Percentiles rank a stretch among this genome's conserved stretches.
Conservation (phyloP, 2,888 invertebrate species). For the Perdita meconis region DNA sequence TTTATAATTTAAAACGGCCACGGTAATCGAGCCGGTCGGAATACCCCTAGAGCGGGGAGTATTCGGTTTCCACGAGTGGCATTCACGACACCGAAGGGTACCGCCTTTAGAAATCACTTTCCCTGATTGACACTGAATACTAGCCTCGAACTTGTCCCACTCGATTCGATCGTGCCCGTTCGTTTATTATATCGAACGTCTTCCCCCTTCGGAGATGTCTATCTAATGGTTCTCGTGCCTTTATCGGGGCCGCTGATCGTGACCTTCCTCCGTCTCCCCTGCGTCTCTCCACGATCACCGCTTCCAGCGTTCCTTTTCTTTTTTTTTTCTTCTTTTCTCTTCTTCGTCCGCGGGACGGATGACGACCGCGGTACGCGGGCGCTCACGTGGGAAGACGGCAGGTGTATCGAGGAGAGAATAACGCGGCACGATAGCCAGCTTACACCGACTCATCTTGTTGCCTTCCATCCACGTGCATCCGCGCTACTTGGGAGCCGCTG, state of each 20-base stretch:
- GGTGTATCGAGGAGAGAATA: constrained; percentile 67
- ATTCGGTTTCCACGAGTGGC: constrained; percentile 51
- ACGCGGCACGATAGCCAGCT: constrained; percentile 47
- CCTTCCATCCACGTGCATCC: constrained; percentile 10
- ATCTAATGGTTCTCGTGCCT: constrained; percentile 59
- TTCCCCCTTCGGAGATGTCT: constrained; percentile 68
- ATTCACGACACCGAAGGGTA: constrained; percentile 36
- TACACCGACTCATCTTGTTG: constrained; percentile 51
- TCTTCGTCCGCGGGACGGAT: constrained; percentile 36
- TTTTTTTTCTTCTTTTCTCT: too few species aligned
- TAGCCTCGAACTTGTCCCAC: constrained; percentile 70
- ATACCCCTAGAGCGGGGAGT: constrained; percentile 26
- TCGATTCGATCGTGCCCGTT: constrained; percentile 72
- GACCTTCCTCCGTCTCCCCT: constrained; percentile 2
- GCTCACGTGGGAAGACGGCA: constrained; percentile 66
- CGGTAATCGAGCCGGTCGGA: constrained; percentile 67
- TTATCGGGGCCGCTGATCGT: constrained; percentile 64
- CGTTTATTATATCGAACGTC: constrained; percentile 73
- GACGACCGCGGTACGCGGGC: constrained; percentile 46
- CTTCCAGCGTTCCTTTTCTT: constrained; percentile 35
- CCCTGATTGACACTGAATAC: constrained; percentile 83
- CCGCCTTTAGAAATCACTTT: constrained; percentile 81
- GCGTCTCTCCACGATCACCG: neutral
- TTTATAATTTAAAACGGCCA: constrained; percentile 76
- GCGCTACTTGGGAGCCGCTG: neutral